phyloP scores from a whole-genome alignment of 2,113 vertebrate genomes.

The Psilopogon haemacephalus region DNA sequence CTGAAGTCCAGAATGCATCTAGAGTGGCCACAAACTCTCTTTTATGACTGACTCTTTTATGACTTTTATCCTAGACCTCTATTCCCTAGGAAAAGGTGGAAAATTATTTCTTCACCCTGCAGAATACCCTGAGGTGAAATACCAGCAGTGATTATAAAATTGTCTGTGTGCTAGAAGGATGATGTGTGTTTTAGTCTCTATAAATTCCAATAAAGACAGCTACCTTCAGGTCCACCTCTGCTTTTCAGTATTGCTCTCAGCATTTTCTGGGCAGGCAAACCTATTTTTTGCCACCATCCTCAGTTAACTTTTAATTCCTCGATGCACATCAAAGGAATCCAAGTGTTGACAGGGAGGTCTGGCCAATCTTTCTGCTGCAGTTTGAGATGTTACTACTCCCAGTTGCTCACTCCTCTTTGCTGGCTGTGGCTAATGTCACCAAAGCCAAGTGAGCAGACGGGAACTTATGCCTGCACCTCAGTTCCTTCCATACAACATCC shows the following conservation, averaged over 20 bases:
- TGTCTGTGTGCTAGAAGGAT: background rate
- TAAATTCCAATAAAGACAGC: constrained; percentile 13
- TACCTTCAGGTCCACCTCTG: constrained; percentile 50
- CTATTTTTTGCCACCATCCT: constrained; percentile 51
- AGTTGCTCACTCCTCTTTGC: constrained; percentile 48
- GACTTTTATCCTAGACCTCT: background rate
- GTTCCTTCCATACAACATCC: constrained; percentile 27
- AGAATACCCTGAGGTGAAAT: constrained; percentile 22
- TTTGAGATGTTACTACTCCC: constrained; percentile 61
- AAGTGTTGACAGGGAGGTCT: constrained; percentile 61
- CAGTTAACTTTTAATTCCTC: constrained; percentile 60
- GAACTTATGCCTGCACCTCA: constrained; percentile 55
- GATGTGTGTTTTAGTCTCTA: background rate
- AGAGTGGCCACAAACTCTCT: background rate
- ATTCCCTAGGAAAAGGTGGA: background rate
- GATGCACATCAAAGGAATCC: constrained; percentile 46
- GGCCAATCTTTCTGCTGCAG: constrained; percentile 43
- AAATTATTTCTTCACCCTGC: constrained; percentile 14
- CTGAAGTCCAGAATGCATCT: background rate
- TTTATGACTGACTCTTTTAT: background rate
- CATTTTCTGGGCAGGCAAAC: constrained; percentile 24
- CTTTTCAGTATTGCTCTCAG: constrained; percentile 27
- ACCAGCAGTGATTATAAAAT: constrained; percentile 15
- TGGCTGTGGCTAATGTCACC: constrained; percentile 16
- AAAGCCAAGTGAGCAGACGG: constrained; percentile 60